phyloP scores from a whole-genome alignment of 2,113 vertebrate species.

The Manacus vitellinus region DNA sequence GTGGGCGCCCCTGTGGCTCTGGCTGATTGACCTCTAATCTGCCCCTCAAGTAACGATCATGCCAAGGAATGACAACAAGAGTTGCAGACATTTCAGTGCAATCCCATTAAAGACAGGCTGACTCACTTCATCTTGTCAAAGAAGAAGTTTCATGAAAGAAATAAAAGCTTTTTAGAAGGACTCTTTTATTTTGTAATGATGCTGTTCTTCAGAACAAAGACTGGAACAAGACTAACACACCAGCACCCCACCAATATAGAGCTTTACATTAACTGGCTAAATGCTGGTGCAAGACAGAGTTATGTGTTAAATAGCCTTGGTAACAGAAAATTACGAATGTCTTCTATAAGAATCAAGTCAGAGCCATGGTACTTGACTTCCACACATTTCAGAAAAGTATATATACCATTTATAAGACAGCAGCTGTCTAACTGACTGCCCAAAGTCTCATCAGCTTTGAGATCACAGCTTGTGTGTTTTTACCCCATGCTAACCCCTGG shows the following conservation, averaged over 20 bases:
- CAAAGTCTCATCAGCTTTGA: neutral
- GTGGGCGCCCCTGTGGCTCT: neutral
- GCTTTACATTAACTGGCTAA: neutral
- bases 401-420: neutral
- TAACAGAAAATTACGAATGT: neutral
- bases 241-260: neutral
- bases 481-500: neutral
- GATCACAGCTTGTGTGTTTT: neutral
- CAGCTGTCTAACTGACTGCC: neutral
- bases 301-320: neutral
- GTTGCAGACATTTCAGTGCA: constrained; percentile 44
- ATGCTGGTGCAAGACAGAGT: neutral
- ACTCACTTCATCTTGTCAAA: constrained; percentile 18
- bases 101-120: constrained; percentile 38
- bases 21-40: constrained; percentile 51
- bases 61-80: constrained; percentile 59
- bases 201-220: neutral
- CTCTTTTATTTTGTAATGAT: neutral
- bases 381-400: neutral
- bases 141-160: neutral
- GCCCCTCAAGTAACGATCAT: constrained; percentile 39
- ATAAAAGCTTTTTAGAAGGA: constrained; percentile 1
- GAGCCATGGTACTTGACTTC: neutral
- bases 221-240: neutral
- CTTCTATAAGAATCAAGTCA: neutral